phyloP scores from a whole-genome alignment of 2,797 vertebrate species.

The Acipenser ruthenus region DNA sequence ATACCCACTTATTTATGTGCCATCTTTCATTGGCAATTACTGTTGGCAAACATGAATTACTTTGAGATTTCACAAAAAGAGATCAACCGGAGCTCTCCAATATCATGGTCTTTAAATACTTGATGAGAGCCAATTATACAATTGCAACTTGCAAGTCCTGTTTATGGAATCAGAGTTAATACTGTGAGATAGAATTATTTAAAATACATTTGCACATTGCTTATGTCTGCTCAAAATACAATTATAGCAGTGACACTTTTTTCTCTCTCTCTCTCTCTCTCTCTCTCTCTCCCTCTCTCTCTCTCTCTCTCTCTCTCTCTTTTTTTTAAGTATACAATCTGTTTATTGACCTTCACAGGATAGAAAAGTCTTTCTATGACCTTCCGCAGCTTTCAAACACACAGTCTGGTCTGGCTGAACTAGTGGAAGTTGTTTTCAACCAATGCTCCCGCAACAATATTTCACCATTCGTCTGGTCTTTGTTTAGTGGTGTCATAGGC shows the following conservation, averaged over 20 bases:
- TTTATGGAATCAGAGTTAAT: conserved; percentile 58
- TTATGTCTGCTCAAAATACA: conserved; percentile 65
- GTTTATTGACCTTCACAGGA: conserved; percentile 21
- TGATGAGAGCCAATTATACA: conserved; percentile 1
- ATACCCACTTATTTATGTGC: not conserved
- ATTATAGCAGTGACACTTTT: conserved; percentile 53
- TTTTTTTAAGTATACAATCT: conserved; percentile 9
- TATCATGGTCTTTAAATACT: conserved; percentile 1
- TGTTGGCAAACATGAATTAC: conserved; percentile 22
- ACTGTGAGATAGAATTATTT: conserved; percentile 48
- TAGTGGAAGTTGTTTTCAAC: no score
- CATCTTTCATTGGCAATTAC: conserved; percentile 17
- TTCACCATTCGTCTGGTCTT: conserved; percentile 86
- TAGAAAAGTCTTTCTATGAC: conserved; percentile 22
- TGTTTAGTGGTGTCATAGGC: conserved; percentile 97
- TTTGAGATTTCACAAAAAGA: conserved; percentile 2
- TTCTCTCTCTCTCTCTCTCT: conserved; percentile 10
- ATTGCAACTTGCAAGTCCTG: conserved; percentile 37
- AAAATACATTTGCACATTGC: conserved; percentile 65
- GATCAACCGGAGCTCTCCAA: not conserved
- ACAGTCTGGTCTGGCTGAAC: conserved; percentile 23
- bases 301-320: conserved; percentile 17
- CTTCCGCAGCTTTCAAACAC: conserved; percentile 27
- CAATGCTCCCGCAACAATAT: conserved; percentile 25
- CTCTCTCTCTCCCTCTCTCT: conserved; percentile 15